These are phyloP conservation scores for Aphyosemion australe DNA, from an alignment of 2,113 vertebrate species.

Conservation along the genomic window DNA sequence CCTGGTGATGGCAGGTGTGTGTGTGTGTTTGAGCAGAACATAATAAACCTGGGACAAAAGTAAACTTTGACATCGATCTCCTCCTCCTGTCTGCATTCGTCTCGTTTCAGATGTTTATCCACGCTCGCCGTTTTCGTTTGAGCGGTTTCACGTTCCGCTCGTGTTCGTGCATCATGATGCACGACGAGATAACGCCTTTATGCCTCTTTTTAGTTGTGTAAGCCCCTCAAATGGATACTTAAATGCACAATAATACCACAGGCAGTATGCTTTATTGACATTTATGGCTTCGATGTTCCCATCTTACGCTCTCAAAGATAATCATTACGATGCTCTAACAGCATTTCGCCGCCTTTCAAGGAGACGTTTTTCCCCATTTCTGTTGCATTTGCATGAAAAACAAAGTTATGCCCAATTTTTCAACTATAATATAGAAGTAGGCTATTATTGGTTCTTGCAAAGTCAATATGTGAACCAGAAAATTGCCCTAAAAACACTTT, in stretches of 20 bases:
- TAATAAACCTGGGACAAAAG: conserved; percentile 7
- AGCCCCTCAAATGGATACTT: conserved; percentile 21
- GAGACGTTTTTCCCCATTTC: conserved; percentile 21
- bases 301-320: conserved; percentile 26
- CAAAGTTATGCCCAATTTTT: conserved; percentile 1
- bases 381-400: conserved; percentile 14
- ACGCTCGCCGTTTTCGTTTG: background rate
- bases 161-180: conserved; percentile 7
- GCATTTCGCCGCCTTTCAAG: conserved; percentile 12
- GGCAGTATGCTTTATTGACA: conserved; percentile 31
- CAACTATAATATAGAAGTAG: conserved; percentile 1
- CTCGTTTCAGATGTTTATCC: background rate
- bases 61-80: conserved; percentile 1
- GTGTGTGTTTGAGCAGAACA: conserved; percentile 10
- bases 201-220: conserved; percentile 18
- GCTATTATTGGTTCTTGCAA: background rate
- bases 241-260: conserved; percentile 29
- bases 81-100: background rate
- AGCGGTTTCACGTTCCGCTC: conserved; percentile 8
- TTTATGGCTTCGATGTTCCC: conserved; percentile 37
- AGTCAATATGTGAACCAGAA: conserved; percentile 4
- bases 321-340: conserved; percentile 12
- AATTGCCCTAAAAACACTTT: conserved; percentile 2
- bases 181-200: background rate
- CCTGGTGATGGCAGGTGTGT: conserved; percentile 1